Base-by-base conservation (phyloP, 2,113 vertebrate species). In the Drymodes brunneopygia region DNA sequence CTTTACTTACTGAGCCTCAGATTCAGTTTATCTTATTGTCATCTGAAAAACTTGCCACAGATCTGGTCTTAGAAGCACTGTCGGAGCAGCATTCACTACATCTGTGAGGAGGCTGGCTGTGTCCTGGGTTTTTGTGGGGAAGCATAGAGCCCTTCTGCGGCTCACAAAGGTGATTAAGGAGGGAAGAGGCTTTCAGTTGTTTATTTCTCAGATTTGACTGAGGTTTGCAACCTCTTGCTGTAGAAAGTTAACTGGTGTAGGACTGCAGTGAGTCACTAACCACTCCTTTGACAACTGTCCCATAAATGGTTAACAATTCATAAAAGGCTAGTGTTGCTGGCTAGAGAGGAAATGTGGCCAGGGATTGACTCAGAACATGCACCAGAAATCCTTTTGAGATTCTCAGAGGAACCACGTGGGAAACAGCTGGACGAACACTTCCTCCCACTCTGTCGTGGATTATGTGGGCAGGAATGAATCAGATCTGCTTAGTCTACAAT, bases 251-350 rank as follows among this genome's bases (percentile, higher is more conserved):
- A 3, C 35, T 71, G 10, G 13, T 28, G 33, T 47, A 64, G 74
- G 62, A 45, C 35, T 77, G 27, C 51, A 66, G 27, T 77, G 62
- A 86, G 56, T 88, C 87, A 91, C 58, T 61, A 40, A 79, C 29
- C 42, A 45, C 21, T 79, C 10, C 38, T 90, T 73, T 80, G 85
- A 94, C 47, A 56, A 35, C 56, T 57, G 78, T 73, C 48, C 22
- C 78, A 42, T 92, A 88, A 92, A 77, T 81, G 35, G 71, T 91
- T 96, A 93, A 89, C 50, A 85, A 10, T 91, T 85, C 58, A n/a
- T 85, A 25, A 86, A 88, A 95, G 36, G 25, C 57, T 61, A 56
- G 53, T 45, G 29, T 84, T 50, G 10, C 40, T 92, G 73, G 28
- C 78, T 95, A 66, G 54, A 86, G 42, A 70, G 85, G 90, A 94